Evolutionary conservation across 2,113 vertebrate genomes (phyloP), one percentile per base, ranked within the genome.

Genomic region (Notarius quadriscutis): DNA sequence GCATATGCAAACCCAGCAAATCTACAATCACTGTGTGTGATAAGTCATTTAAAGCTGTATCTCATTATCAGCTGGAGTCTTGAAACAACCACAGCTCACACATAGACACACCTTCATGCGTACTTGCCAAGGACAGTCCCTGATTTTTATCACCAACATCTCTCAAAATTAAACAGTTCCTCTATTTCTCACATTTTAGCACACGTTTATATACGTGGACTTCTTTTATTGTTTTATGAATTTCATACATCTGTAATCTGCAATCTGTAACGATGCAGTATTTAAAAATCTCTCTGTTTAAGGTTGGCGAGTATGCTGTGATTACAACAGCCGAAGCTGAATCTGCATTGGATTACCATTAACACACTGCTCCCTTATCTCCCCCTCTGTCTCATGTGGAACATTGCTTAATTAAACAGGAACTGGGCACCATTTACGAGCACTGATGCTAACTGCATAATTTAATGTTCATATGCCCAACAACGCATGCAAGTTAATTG

Each of bases 1-100:
- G 85, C 90, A 91, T 86, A 86, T 83, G 74, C 87, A 92, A 90
- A 92, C 51, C 62, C 93, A 92, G 87, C 89, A 89, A 91, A 88
- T 87, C 77, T 86, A 90, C 89, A 92, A 94, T 94, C 93, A 93
- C 88, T 94, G 72, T 20, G 75, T 88, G 91, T 93, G 93, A 91
- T 90, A 91, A 91, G 92, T 91, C 87, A 90, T 93, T 94, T 93
- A 69, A 85, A 89, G 87, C 74, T 87, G 91, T 92, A 93, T 94
- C 91, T 93, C 92, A 93, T 94, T 93, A 94, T 17, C 50, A 79
- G 72, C 10, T n/a, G 53, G 5, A n/a, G n/a, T 71, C 50, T n/a
- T 81, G 75, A 86, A 86, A 67, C 77, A 81, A 25, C 50, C 20
- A 58, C 69, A 48, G 88, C 71, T 72, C 41, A 85, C 81, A 81